Base-by-base conservation (phyloP, 2,113 vertebrate species). In the Gadus macrocephalus region DNA sequence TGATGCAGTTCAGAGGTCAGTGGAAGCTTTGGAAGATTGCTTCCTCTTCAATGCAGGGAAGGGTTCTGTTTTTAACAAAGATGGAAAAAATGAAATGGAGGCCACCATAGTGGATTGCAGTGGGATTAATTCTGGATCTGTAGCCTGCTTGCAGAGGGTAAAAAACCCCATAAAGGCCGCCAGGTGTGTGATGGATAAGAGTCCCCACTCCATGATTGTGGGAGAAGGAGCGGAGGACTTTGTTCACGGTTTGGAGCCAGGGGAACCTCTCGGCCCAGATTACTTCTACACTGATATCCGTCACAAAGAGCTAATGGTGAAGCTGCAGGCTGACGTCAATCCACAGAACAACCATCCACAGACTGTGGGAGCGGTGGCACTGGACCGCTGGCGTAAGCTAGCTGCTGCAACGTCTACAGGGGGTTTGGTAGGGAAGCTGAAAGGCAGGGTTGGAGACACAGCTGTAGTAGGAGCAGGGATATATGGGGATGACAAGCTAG, bases 21-120 rank as follows among this genome's bases (percentile, higher is more conserved):
- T 93, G 19, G 80, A 87, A 74, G 91, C 92, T 31, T 78, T 93
- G 16, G 92, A 93, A 73, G 89, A 93, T 73, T 93, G 92, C 68
- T 92, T 92, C 76, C 82, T 93, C 59, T 93, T 93, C 77, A 93
- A 93, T 74, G 91, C 92, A 17, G 91, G 91, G 3, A 92, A 91
- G 80, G 92, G 92, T 9, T 88, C 91, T 3, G 91, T 92, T 11
- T 90, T 91, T 69, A 93, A 91, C 83, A 83, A 81, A 78, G 88
- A 92, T 58, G 89, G 90, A 15, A 79, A 86, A 72, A 87, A 89
- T 67, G 92, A 93, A 85, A 78, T 92, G 88, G 92, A 93, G 75
- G 92, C 92, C 59, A 84, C 88, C 31, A 84, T 93, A 38, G 82
- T 89, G 20, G 92, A 93, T 71, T 91, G 92, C 22, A 82, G 62